Conservation (phyloP, 1,140 invertebrate genomes). For the Aphis gossypii region DNA sequence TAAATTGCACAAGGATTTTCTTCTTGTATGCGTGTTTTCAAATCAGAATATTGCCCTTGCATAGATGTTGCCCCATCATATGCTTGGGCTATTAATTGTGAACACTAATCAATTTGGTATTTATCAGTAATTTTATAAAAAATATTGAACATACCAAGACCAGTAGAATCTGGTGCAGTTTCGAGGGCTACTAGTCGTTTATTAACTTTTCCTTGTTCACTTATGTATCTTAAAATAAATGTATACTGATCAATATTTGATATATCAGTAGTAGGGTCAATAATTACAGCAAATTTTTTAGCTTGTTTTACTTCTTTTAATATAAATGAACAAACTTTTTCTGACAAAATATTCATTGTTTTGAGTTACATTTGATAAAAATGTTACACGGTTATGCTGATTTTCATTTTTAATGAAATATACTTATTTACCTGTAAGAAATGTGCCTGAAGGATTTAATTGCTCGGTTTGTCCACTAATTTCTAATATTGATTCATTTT, state of each 20-base stretch:
- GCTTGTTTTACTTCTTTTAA: not conserved
- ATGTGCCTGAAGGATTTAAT: too few relatives aligned
- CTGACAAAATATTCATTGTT: not conserved
- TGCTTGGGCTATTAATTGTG: not conserved
- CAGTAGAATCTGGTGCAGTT: not conserved
- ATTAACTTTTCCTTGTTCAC: not conserved
- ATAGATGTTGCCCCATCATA: not conserved
- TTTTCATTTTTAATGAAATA: not conserved
- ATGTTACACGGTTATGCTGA: not conserved
- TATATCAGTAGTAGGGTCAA: not conserved
- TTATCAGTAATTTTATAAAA: not conserved
- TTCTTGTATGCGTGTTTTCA: slow-evolving; percentile 1
- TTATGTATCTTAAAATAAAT: not conserved
- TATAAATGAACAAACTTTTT: not conserved
- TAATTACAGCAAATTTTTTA: not conserved
- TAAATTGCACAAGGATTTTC: not conserved
- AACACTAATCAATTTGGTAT: not conserved
- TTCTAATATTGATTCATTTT: not conserved
- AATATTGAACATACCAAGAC: not conserved
- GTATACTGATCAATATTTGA: not conserved
- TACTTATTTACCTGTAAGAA: too few relatives aligned
- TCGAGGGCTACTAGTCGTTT: not conserved
- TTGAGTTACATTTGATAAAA: slow-evolving; percentile 18
- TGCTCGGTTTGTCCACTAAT: not conserved
- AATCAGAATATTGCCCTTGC: not conserved